phyloP scores from a whole-genome alignment of 2,797 vertebrate species.

The Malacoraja senta region DNA sequence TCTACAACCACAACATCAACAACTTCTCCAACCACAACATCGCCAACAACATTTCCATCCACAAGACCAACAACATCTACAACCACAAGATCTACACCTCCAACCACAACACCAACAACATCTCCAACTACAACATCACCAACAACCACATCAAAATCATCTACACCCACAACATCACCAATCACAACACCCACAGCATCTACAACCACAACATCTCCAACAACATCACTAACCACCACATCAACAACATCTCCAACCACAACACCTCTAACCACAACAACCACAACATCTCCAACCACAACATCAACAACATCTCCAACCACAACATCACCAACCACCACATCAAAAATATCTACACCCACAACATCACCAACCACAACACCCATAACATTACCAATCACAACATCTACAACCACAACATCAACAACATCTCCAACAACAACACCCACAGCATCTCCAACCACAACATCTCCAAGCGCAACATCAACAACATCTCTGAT shows the following conservation, averaged over 20 bases:
- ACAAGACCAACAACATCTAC: too few relatives aligned
- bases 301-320: neutral
- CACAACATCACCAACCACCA: neutral
- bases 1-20: neutral
- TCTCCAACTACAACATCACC: neutral
- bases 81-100: accelerated
- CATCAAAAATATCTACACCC: too few relatives aligned
- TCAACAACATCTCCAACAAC: neutral
- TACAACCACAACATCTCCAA: neutral
- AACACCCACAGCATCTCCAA: neutral
- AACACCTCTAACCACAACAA: neutral
- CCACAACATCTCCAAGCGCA: too few relatives aligned
- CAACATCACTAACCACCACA: too few relatives aligned
- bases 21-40: neutral
- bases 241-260: neutral
- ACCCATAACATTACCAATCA: too few relatives aligned
- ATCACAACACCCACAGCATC: neutral
- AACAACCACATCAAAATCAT: neutral
- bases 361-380: too few relatives aligned
- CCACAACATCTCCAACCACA: neutral
- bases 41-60: neutral
- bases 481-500: neutral
- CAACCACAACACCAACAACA: neutral
- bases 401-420: neutral
- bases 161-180: neutral